Conservation (phyloP, 2,888 invertebrate species). For the Allacma fusca region DNA sequence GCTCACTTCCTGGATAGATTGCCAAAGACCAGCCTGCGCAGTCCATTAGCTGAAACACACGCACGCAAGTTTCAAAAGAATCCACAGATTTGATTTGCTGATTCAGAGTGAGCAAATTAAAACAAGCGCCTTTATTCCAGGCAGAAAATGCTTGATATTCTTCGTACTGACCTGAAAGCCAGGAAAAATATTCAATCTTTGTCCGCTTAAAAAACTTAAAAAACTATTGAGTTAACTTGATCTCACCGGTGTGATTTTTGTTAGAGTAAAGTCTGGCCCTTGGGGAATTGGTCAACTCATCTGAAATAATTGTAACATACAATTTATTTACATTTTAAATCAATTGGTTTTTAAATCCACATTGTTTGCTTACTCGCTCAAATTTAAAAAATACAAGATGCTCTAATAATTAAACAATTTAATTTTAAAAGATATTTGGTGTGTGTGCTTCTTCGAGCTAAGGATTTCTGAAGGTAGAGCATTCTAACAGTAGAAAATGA, state of each 20-base stretch:
- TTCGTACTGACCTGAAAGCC: background rate
- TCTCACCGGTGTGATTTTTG: background rate
- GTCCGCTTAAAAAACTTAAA: background rate
- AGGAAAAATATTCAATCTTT: conserved; percentile 10
- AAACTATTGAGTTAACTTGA: background rate
- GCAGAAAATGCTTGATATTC: too few species aligned
- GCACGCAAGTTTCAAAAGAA: background rate
- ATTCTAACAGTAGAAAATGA: too few species aligned
- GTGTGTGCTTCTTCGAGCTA: too few species aligned
- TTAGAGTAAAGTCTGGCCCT: background rate
- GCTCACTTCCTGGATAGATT: background rate
- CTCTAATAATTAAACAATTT: too few species aligned
- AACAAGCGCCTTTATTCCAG: background rate
- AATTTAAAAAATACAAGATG: too few species aligned
- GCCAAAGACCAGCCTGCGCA: background rate
- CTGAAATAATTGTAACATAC: background rate
- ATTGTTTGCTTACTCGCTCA: too few species aligned
- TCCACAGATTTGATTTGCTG: conserved; percentile 5
- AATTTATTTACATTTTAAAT: too few species aligned
- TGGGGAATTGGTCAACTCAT: background rate
- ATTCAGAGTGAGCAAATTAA: background rate
- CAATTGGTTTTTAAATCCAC: too few species aligned
- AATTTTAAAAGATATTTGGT: too few species aligned
- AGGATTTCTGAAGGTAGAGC: too few species aligned
- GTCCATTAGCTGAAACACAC: conserved; percentile 13